These are phyloP conservation scores for Seriola rivoliana DNA, from an alignment of 2,113 vertebrate species.

Conservation along the genomic window DNA sequence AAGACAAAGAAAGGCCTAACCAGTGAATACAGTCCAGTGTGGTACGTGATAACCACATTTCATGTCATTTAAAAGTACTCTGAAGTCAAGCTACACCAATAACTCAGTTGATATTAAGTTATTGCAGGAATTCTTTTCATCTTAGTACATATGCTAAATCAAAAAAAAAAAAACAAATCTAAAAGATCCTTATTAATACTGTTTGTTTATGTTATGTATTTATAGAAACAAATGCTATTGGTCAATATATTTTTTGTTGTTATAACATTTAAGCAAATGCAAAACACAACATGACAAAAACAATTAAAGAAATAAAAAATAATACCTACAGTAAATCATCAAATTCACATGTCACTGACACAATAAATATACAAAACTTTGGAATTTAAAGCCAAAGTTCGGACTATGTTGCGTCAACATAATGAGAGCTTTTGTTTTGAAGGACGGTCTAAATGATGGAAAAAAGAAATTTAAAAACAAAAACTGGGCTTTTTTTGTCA, in stretches of 20 bases:
- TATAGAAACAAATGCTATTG: not conserved
- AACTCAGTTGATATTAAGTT: not conserved
- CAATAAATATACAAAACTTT: no score
- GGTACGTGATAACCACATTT: not conserved
- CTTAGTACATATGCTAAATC: not conserved
- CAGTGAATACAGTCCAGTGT: not conserved
- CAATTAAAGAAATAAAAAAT: not conserved
- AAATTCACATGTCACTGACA: not conserved
- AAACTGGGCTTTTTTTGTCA: not conserved
- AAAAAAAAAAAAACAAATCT: no score
- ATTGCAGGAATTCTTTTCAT: not conserved
- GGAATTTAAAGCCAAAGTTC: not conserved
- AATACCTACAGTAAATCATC: not conserved
- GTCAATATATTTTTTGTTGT: not conserved
- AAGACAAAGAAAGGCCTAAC: not conserved
- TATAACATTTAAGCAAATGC: not conserved
- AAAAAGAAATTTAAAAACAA: not conserved
- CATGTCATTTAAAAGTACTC: not conserved
- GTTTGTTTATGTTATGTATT: not conserved
- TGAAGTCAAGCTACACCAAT: not conserved
- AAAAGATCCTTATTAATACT: not conserved
- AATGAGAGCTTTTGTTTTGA: slow-evolving; percentile 1
- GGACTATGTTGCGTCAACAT: not conserved
- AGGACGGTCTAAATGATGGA: not conserved
- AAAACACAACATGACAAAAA: not conserved